These are phyloP conservation scores for Chrysopilus asiliformis DNA, from an alignment of 2,888 invertebrate genomes.

Conservation along the genomic window DNA sequence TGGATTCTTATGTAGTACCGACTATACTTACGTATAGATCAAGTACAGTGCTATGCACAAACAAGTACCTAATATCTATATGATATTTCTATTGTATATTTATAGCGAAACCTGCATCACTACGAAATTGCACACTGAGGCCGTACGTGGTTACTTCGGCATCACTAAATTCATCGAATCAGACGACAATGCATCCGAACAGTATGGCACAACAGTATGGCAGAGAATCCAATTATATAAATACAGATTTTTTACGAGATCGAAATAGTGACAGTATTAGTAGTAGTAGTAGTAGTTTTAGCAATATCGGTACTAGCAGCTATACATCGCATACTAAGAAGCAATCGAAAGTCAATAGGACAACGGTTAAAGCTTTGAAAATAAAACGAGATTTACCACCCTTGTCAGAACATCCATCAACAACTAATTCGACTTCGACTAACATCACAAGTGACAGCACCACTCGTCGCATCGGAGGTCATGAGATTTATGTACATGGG, in stretches of 20 bases:
- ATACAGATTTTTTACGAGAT: background rate
- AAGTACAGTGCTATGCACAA: too few species aligned
- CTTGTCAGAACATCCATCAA: background rate
- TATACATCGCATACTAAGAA: background rate
- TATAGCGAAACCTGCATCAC: slow-evolving; percentile 63
- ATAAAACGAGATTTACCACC: background rate
- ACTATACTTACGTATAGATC: too few species aligned
- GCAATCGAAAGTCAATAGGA: too few species aligned
- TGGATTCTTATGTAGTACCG: too few species aligned
- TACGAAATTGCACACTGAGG: slow-evolving; percentile 75
- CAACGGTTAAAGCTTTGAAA: too few species aligned
- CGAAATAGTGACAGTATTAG: background rate
- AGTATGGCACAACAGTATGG: slow-evolving; percentile 33
- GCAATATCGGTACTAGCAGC: background rate
- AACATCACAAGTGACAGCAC: slow-evolving; percentile 1
- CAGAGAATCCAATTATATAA: slow-evolving; percentile 25
- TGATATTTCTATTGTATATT: slow-evolving; percentile 17
- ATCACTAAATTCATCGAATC: slow-evolving; percentile 38
- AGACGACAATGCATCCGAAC: slow-evolving; percentile 36
- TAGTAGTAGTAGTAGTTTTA: background rate
- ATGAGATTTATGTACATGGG: background rate
- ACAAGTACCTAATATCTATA: too few species aligned
- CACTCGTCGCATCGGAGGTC: background rate
- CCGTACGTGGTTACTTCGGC: slow-evolving; percentile 43
- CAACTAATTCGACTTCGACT: background rate